A percentile compares a stretch with the other conserved stretches of the same genome.
Conservation (phyloP, 1,140 invertebrate genomes). For the Papilio glaucus region DNA sequence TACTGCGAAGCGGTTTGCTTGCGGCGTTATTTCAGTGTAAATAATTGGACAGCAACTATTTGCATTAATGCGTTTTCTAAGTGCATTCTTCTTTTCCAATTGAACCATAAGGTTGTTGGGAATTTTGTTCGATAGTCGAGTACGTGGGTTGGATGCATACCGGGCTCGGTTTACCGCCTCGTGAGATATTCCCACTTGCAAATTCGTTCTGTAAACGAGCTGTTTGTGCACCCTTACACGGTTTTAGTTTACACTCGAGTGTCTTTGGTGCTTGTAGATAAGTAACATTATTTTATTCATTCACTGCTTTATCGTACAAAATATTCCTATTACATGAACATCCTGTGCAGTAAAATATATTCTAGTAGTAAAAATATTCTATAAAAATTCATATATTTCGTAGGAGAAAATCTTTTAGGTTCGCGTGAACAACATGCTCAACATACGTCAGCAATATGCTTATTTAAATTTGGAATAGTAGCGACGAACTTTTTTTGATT, state of each 20-base stretch:
- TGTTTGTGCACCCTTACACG: constrained; percentile 48
- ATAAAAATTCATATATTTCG: too few relatives aligned
- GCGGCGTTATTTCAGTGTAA: constrained; percentile 52
- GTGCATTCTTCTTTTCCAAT: constrained; percentile 60
- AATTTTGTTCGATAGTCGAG: constrained; percentile 45
- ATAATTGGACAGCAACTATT: constrained; percentile 69
- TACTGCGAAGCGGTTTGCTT: constrained; percentile 37
- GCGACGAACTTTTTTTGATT: too few relatives aligned
- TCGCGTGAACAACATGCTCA: too few relatives aligned
- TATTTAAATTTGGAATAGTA: too few relatives aligned
- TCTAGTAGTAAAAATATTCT: background rate
- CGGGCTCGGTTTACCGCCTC: constrained; percentile 43
- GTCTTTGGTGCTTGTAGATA: background rate
- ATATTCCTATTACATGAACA: background rate
- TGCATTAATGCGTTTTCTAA: constrained; percentile 60
- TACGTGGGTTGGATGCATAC: constrained; percentile 48
- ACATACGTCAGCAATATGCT: too few relatives aligned
- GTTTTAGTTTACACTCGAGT: constrained; percentile 34
- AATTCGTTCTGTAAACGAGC: constrained; percentile 49
- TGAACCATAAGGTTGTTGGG: constrained; percentile 61
- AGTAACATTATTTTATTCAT: background rate
- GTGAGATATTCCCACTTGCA: constrained; percentile 39
- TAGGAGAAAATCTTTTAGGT: too few relatives aligned
- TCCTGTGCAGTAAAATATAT: background rate
- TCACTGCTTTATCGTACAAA: background rate